These are phyloP conservation scores for Perizoma affinitatum DNA, from an alignment of 2,888 invertebrate species.

Conservation along the genomic window DNA sequence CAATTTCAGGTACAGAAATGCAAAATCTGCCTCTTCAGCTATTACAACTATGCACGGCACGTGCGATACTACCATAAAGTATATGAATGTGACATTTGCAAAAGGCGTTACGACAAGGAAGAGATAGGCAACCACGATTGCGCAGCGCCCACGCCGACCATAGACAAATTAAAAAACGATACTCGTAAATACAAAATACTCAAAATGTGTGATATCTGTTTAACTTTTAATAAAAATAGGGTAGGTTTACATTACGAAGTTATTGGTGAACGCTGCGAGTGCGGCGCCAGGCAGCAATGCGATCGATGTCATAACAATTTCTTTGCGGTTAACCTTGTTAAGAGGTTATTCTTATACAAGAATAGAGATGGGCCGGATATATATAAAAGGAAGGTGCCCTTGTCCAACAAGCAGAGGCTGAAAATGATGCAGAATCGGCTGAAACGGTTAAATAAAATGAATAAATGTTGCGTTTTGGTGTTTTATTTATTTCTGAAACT, in stretches of 20 bases:
- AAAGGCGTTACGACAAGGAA: neutral
- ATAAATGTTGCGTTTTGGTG: slow-evolving; percentile 27
- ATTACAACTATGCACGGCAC: slow-evolving; percentile 25
- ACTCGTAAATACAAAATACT: slow-evolving; percentile 5
- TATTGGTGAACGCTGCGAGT: slow-evolving; percentile 31
- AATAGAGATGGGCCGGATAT: neutral
- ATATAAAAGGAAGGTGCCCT: slow-evolving; percentile 17
- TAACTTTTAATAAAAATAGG: slow-evolving; percentile 44
- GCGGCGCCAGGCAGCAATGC: slow-evolving; percentile 42
- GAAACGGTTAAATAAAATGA: slow-evolving; percentile 48
- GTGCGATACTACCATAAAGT: slow-evolving; percentile 19
- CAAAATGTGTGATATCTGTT: slow-evolving; percentile 50
- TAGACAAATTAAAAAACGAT: too few species aligned
- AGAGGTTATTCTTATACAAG: neutral
- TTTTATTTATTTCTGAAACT: slow-evolving; percentile 4
- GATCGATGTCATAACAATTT: slow-evolving; percentile 42
- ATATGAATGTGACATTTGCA: slow-evolving; percentile 4
- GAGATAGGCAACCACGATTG: neutral
- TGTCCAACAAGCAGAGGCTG: slow-evolving; percentile 47
- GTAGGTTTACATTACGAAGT: slow-evolving; percentile 34
- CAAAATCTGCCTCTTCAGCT: slow-evolving; percentile 11
- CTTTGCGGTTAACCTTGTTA: slow-evolving; percentile 50
- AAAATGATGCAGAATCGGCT: slow-evolving; percentile 50
- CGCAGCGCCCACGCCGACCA: too few species aligned
- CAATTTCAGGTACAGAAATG: slow-evolving; percentile 5